Conservation (phyloP, 1,140 invertebrate genomes). For the Atta texana region DNA sequence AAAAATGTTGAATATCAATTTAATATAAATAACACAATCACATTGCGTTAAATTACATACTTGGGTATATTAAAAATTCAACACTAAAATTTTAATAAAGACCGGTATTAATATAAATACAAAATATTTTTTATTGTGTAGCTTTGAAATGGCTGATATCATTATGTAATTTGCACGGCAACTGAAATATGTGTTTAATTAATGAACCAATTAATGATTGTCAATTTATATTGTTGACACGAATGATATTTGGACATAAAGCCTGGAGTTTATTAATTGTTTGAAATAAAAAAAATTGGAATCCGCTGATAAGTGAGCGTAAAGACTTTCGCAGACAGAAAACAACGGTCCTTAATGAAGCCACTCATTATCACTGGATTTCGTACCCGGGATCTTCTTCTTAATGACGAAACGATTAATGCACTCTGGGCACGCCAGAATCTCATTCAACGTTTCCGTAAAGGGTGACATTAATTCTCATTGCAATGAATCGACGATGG, state of each 20-base stretch:
- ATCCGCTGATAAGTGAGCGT: neutral
- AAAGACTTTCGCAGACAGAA: conserved; percentile 25
- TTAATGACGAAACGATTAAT: conserved; percentile 78
- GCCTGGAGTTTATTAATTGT: neutral
- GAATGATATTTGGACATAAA: neutral
- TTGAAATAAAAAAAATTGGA: conserved; percentile 11
- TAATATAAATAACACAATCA: too few relatives aligned
- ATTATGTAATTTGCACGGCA: neutral
- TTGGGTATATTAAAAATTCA: too few relatives aligned
- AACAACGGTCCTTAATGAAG: conserved; percentile 73
- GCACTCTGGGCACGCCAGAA: conserved; percentile 59
- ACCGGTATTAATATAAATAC: too few relatives aligned
- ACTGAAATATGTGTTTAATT: conserved; percentile 13
- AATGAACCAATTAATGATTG: neutral
- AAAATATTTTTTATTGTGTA: too few relatives aligned
- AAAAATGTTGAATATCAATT: too few relatives aligned
- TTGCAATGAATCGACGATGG: conserved; percentile 50
- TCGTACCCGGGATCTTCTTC: conserved; percentile 65
- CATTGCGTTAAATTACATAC: too few relatives aligned
- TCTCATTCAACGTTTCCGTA: conserved; percentile 55
- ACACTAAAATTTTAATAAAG: too few relatives aligned
- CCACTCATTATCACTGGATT: conserved; percentile 75
- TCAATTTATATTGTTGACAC: conserved; percentile 1
- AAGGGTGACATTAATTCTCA: conserved; percentile 58
- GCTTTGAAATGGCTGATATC: neutral